Evolutionary conservation across 1,140 invertebrate species (phyloP), one percentile per base, ranked within the genome.

Genomic region (Uloborus diversus): DNA sequence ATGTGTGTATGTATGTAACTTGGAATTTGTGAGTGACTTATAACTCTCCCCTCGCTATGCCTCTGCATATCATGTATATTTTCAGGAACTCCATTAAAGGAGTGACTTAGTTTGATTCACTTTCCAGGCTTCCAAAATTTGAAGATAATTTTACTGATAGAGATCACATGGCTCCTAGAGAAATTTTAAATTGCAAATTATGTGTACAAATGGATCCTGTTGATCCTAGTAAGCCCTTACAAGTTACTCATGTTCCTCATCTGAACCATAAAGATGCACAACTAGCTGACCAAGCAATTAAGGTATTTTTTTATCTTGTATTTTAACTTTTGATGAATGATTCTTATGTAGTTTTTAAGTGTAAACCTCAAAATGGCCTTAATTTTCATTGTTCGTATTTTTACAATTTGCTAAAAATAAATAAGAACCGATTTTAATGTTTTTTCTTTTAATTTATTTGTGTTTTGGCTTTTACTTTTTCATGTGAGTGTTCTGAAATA

Each of bases 141-240:
- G 73, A 78, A 25, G 73, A 76, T 35, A 61, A 62, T 14, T 14
- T 33, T 53, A 20, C 11, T 53, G 49, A 85, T 82, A 91, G 91
- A 84, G 70, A 75, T 1, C 30, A 49, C 28, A 11, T 11, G 3
- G 92, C 95, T 87, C 90, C 93, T 3, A 91, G 93, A 84, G 94
- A 93, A 33, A 93, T 95, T 86, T 87, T 95, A 42, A 94, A 93
- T 11, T 97, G 96, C 86, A 92, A 93, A 42, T 88, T 99, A 42
- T 94, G 93, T 20, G 90, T 98, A 7, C 94, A 97, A 86, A 94
- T 96, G 13, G 94, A 97, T 87, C 90, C 92, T 42, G 91, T 91
- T 81, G 93, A 96, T 86, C 91, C 92, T 11, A 92, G 92, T 0
- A 90, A 93, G 61, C 93, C 94, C 2, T 88, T 98, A 30, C 92